Base-by-base conservation (phyloP, 2,888 invertebrate species). In the Crocallis elinguaria region DNA sequence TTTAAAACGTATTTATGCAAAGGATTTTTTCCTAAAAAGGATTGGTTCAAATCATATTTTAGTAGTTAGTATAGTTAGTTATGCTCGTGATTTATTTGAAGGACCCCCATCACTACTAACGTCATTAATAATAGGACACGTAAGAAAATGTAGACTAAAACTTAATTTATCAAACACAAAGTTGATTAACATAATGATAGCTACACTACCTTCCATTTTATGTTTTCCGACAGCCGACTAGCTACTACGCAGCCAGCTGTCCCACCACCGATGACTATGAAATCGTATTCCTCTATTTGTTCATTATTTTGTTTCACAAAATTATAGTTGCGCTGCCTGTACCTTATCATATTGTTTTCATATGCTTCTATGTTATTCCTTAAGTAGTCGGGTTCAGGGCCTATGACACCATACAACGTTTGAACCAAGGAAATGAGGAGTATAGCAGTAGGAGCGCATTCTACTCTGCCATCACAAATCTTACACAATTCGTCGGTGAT, bases 371-470 rank as follows among this genome's bases (percentile, higher is more conserved):
- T 70, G 42, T 75, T 77, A 2, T 64, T 69, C 0, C 82, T 82
- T 33, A 89, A 87, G 56, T 89, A 89, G 36, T 88, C 77, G 0
- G 88, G 88, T 49, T 85, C 85, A 1, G 83, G 75, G 0, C 83
- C 83, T 11, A 90, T 77, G 38, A 85, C 79, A 0, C 90, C 91
- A 50, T 87, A 91, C 2, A 91, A 57, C 0, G 90, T 86, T 50
- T 91, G 88, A 0, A 91, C 82, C 5, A 91, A 66, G 0, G 89
- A 79, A 29, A 91, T 88, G 0, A 91, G 75, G 0, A 91, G 83
- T 11, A 91, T 85, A 6, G 91, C 91, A 0, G 90, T 90, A 0
- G 90, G 90, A 0, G 91, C 90, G 55, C 90, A 91, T 61, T 91
- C 91, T 16, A 89, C 78, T 61, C 83, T 72, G 29, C 90, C 91